Conservation (phyloP, 2,888 invertebrate genomes). For the Himalopsyche kuldschensis region DNA sequence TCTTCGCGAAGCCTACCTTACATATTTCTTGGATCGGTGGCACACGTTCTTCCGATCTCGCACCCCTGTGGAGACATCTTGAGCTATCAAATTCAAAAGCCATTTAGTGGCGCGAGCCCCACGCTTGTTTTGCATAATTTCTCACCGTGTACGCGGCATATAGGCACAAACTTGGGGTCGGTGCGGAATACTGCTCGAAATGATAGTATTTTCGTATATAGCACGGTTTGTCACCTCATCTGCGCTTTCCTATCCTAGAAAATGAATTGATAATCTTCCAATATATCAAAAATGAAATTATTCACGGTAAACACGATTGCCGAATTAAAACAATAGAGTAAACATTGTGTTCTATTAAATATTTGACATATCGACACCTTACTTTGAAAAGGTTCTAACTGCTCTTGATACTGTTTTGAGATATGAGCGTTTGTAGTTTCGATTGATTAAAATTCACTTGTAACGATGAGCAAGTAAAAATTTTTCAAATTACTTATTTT, state of each 20-base stretch:
- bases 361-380: too few relatives aligned
- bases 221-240: background rate
- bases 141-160: constrained; percentile 12
- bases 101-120: constrained; percentile 32
- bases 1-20: background rate
- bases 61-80: constrained; percentile 33
- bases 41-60: background rate
- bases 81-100: constrained; percentile 39
- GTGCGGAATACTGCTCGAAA: background rate
- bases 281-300: too few relatives aligned
- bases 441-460: too few relatives aligned
- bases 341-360: too few relatives aligned
- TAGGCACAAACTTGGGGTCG: background rate
- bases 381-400: too few relatives aligned
- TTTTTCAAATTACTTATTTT: too few relatives aligned
- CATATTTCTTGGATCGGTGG: background rate
- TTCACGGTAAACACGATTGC: too few relatives aligned
- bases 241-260: background rate
- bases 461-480: too few relatives aligned
- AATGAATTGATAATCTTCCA: background rate
- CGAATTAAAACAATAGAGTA: too few relatives aligned
- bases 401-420: too few relatives aligned
- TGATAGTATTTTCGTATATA: background rate
- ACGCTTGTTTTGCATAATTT: constrained; percentile 37
- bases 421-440: too few relatives aligned